phyloP scores from a whole-genome alignment of 92 coral and sea anemone species.

The Bergia puertoricense region DNA sequence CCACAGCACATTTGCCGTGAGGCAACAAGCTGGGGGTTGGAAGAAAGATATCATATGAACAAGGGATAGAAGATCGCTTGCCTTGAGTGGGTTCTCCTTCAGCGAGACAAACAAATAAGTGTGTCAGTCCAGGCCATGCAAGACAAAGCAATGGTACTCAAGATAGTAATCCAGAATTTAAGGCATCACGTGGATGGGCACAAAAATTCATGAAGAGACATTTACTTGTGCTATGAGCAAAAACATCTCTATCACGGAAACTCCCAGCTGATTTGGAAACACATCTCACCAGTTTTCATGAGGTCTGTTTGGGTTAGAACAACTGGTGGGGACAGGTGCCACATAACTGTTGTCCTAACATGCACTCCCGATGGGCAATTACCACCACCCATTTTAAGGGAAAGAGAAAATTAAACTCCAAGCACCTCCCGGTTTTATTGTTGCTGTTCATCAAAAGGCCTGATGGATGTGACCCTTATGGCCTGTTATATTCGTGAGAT shows the following conservation, averaged over 20 bases:
- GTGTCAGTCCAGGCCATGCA: slow-evolving; percentile 15
- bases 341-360: slow-evolving; percentile 29
- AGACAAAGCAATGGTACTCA: slow-evolving; percentile 17
- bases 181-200: slow-evolving; percentile 7
- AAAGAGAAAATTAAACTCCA: slow-evolving; percentile 19
- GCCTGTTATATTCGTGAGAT: slow-evolving; percentile 19
- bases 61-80: slow-evolving; percentile 7
- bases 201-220: slow-evolving; percentile 20
- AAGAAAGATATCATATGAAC: slow-evolving; percentile 28
- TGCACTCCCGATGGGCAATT: slow-evolving; percentile 35
- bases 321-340: slow-evolving; percentile 17
- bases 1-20: neutral
- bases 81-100: slow-evolving; percentile 24
- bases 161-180: slow-evolving; percentile 11
- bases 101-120: neutral
- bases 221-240: slow-evolving; percentile 5
- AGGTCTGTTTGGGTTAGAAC: slow-evolving; percentile 2
- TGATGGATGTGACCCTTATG: slow-evolving; percentile 27
- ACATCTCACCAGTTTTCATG: neutral
- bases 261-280: slow-evolving; percentile 12
- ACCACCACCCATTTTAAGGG: slow-evolving; percentile 40
- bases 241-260: slow-evolving; percentile 13
- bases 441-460: slow-evolving; percentile 24
- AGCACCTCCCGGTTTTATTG: slow-evolving; percentile 30
- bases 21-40: slow-evolving; percentile 28